Evolutionary conservation across 2,797 vertebrate genomes (phyloP).

Genomic region (Coilia nasus): DNA sequence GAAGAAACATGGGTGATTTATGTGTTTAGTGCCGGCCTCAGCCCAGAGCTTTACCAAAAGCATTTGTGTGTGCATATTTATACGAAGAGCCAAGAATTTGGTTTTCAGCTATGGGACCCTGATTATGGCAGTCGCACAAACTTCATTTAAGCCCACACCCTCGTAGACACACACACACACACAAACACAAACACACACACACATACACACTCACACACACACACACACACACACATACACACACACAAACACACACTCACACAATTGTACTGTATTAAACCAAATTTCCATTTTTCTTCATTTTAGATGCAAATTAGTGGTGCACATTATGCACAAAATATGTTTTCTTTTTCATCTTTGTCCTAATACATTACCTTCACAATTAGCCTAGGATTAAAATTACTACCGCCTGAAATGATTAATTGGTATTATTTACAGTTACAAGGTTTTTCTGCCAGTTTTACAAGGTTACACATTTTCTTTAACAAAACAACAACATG

Average conservation of each 20-base stretch:
- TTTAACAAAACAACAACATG: too few relatives aligned
- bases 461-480: too few relatives aligned
- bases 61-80: neutral
- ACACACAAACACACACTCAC: neutral
- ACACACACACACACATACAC: neutral
- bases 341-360: too few relatives aligned
- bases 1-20: neutral
- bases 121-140: neutral
- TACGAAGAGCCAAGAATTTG: neutral
- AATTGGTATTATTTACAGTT: too few relatives aligned
- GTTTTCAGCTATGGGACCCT: neutral
- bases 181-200: neutral
- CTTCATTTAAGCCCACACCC: neutral
- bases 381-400: too few relatives aligned
- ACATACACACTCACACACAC: neutral
- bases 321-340: too few relatives aligned
- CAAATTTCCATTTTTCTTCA: too few relatives aligned
- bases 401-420: too few relatives aligned
- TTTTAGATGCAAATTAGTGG: too few relatives aligned
- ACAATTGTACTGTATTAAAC: too few relatives aligned
- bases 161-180: neutral
- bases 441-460: too few relatives aligned
- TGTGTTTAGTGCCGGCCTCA: neutral
- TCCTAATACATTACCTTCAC: too few relatives aligned
- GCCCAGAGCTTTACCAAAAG: neutral